Conservation (phyloP, 2,888 invertebrate species). For the Lasioglossum lativentre region DNA sequence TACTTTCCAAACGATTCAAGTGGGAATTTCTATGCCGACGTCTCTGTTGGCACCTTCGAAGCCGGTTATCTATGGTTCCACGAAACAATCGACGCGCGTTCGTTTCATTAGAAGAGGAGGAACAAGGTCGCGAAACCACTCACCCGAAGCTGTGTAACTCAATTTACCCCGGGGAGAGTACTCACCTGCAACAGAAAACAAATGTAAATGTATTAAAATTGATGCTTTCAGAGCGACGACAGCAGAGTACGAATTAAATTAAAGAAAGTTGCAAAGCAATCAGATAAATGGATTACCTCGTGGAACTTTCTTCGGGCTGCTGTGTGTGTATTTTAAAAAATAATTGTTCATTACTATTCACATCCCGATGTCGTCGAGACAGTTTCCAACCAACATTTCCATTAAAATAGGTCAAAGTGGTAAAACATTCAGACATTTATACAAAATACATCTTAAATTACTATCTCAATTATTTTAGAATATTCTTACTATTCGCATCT, state of each 20-base stretch:
- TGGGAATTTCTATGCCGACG: not conserved
- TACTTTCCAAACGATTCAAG: not conserved
- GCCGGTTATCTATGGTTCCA: not conserved
- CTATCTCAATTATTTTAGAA: no score
- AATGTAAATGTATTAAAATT: conserved; percentile 5
- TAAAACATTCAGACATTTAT: not conserved
- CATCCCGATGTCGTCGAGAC: not conserved
- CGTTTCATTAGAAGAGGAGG: not conserved
- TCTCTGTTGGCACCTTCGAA: not conserved
- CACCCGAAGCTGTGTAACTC: conserved; percentile 13
- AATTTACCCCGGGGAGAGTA: not conserved
- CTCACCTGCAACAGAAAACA: conserved; percentile 53
- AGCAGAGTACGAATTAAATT: not conserved
- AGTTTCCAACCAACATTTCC: not conserved
- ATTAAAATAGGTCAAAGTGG: not conserved
- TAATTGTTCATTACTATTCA: not conserved
- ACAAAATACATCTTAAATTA: not conserved
- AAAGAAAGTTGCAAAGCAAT: not conserved
- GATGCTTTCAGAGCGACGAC: not conserved
- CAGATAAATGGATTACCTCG: not conserved
- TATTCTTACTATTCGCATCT: no score
- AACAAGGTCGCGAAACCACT: conserved; percentile 13
- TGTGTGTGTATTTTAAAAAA: not conserved
- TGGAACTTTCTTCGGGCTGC: not conserved
- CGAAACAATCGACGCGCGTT: not conserved